These are phyloP conservation scores for Ctenopoma multispine DNA, from an alignment of 2,797 vertebrate genomes.

Conservation along the genomic window DNA sequence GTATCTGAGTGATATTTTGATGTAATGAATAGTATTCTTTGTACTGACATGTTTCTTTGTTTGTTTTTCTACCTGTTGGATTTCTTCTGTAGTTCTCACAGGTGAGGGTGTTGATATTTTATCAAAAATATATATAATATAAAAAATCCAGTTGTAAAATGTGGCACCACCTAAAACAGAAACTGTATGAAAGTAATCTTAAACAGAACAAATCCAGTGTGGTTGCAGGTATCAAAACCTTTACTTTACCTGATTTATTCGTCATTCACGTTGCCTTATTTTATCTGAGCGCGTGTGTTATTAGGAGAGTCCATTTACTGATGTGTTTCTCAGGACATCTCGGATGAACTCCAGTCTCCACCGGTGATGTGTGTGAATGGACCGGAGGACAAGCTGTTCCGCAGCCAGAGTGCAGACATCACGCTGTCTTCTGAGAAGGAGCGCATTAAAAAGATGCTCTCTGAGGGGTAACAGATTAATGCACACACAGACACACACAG, in stretches of 20 bases:
- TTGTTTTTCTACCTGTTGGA: conserved; percentile 48
- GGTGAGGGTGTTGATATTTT: conserved; percentile 70
- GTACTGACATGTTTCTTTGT: conserved; percentile 55
- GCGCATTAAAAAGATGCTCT: conserved; percentile 97
- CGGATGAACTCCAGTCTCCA: conserved; percentile 86
- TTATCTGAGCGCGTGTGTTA: neutral
- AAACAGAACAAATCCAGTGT: neutral
- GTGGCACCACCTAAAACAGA: neutral
- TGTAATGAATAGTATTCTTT: neutral
- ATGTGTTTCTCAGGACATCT: conserved; percentile 82
- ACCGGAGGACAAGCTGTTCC: conserved; percentile 94
- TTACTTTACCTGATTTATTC: neutral
- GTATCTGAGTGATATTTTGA: conserved; percentile 5
- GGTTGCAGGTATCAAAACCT: neutral
- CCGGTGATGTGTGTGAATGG: conserved; percentile 89
- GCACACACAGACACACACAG: conserved; percentile 1
- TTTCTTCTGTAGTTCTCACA: conserved; percentile 82
- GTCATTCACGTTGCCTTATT: no score
- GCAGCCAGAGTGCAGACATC: conserved; percentile 95
- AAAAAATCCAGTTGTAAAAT: neutral
- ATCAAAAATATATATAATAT: no score
- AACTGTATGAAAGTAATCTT: neutral
- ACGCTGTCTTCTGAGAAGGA: conserved; percentile 92
- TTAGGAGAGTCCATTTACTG: conserved; percentile 64
- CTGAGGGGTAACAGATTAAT: conserved; percentile 88